A percentile compares a stretch with the other conserved stretches of the same genome.
Evolutionary conservation across 1,140 invertebrate species (phyloP).

Genomic region (Cotesia chilonis): DNA sequence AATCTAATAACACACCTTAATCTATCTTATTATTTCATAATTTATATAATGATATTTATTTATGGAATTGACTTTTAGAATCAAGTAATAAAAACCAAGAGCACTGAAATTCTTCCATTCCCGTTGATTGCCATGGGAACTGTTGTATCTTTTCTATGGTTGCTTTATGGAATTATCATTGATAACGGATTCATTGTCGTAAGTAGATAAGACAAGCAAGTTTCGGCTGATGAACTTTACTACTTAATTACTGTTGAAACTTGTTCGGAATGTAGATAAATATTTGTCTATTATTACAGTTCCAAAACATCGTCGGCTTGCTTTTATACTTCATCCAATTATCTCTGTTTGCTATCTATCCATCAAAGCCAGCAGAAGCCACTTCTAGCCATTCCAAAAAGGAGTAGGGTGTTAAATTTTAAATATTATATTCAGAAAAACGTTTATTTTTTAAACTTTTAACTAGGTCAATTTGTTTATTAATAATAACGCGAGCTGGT

Average conservation of each 20-base stretch:
- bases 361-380: constrained; percentile 61
- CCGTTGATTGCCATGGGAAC: constrained; percentile 82
- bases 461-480: neutral
- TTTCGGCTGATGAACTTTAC: constrained; percentile 34
- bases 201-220: constrained; percentile 60
- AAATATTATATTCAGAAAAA: neutral
- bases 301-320: constrained; percentile 76
- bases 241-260: constrained; percentile 38
- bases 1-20: constrained; percentile 31
- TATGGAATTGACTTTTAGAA: constrained; percentile 63
- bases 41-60: constrained; percentile 18
- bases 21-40: neutral
- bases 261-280: constrained; percentile 8
- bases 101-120: constrained; percentile 81
- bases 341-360: constrained; percentile 73
- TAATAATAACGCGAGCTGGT: neutral
- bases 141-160: constrained; percentile 79
- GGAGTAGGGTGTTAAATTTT: neutral
- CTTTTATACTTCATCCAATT: constrained; percentile 70
- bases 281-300: constrained; percentile 49
- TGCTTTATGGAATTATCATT: constrained; percentile 82
- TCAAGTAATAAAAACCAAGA: constrained; percentile 78
- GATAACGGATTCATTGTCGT: constrained; percentile 81
- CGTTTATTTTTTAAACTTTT: neutral
- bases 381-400: neutral